Evolutionary conservation across 2,113 vertebrate species (phyloP), one percentile per base, ranked within the genome.

Genomic region (Meriones unguiculatus): DNA sequence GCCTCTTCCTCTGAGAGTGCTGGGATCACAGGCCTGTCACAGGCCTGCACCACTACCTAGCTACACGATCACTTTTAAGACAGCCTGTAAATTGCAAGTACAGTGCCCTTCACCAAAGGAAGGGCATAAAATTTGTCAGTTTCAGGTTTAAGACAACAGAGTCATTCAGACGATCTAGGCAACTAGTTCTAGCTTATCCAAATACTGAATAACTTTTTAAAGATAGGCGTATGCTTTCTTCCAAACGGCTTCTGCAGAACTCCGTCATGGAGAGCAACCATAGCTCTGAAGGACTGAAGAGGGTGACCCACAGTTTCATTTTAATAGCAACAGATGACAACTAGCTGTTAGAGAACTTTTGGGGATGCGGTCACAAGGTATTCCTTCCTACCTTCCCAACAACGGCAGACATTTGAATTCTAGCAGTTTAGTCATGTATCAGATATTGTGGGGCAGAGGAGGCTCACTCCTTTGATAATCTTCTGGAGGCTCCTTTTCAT

Each of bases 351-450:
- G 35, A 76, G 84, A 65, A 10, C 20, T 84, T 69, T 93, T 7
- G 4, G 76, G 41, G 86, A 77, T 59, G 18, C 5, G 22, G 41
- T 84, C 81, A 57, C 46, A 54, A 38, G 7, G 14, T 91, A 77
- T 73, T 46, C 46, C 46, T 46, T 54, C 69, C 69, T 89, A 73
- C 28, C 30, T 81, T 70, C 84, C 62, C 59, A 65, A 46, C 22
- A 94, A 78, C 24, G 5, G 65, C 17, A 64, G 24, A 24, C 28
- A 64, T 95, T 81, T 89, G 38, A 92, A 90, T 54, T 95, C 84
- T 94, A 90, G 86, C 87, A 25, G 91, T 96, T 97, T 93, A 91
- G 89, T 64, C 77, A 76, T 72, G 89, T 62, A 72, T 64, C 32
- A 95, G 86, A 90, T 69, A 95, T 54, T 8, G 22, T 64, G 57